A percentile compares a stretch with the other conserved stretches of the same genome.
Evolutionary conservation across 1,140 invertebrate species (phyloP).

Genomic region (Planococcus citri): DNA sequence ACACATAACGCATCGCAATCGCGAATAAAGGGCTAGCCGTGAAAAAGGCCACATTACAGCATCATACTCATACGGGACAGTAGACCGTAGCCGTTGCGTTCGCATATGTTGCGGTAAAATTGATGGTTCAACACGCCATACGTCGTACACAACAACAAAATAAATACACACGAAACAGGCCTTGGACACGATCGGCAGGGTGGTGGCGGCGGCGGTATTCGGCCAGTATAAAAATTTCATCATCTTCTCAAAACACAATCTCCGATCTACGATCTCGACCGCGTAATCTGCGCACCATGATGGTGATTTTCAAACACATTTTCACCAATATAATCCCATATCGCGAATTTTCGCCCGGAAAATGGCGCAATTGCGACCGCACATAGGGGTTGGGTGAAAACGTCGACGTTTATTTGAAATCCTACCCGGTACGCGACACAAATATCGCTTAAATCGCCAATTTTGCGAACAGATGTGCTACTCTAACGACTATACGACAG

Average conservation of each 20-base stretch:
- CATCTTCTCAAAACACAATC: background rate
- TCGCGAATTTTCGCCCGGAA: background rate
- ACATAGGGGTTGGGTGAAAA: background rate
- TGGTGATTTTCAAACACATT: background rate
- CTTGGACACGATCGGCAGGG: no score
- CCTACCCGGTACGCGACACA: background rate
- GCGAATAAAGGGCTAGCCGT: no score
- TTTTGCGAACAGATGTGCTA: background rate
- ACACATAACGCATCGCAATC: no score
- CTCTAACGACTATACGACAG: no score
- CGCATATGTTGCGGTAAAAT: no score
- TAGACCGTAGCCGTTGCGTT: no score
- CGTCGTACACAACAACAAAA: no score
- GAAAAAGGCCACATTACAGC: no score
- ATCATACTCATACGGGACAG: no score
- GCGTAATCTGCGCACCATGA: background rate
- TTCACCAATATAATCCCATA: background rate
- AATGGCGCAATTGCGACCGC: background rate
- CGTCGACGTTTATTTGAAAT: background rate
- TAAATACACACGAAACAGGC: no score
- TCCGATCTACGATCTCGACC: background rate
- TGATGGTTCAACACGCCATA: no score
- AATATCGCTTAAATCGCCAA: background rate
- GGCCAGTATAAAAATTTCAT: conserved; percentile 5
- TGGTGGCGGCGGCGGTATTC: no score